These are phyloP conservation scores for Zoroaster sp. DNA, from an alignment of 53 echinoderm and acorn worm genomes.

Conservation along the genomic window DNA sequence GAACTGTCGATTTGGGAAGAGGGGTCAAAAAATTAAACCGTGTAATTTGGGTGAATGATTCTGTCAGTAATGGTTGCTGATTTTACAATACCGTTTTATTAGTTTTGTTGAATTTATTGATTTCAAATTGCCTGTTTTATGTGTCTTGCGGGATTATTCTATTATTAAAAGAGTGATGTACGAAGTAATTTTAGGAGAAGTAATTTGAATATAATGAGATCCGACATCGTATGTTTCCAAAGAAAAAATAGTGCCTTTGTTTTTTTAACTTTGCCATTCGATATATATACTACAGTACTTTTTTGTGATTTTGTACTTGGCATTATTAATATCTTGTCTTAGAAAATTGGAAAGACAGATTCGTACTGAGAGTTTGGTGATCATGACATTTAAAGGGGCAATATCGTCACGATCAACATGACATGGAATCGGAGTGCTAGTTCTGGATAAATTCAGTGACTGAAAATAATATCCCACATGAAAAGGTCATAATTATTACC, in stretches of 20 bases:
- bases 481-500: too few species aligned
- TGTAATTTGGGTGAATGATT: background rate
- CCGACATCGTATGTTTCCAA: background rate
- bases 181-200: background rate
- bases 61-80: background rate
- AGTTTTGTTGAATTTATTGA: background rate
- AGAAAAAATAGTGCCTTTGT: background rate
- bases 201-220: background rate
- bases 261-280: too few species aligned
- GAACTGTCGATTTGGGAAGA: slow-evolving; percentile 22
- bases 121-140: background rate
- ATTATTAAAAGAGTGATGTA: background rate
- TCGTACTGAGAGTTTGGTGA: too few species aligned
- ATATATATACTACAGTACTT: too few species aligned
- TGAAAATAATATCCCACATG: too few species aligned
- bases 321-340: too few species aligned
- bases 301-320: too few species aligned
- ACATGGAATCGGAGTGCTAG: too few species aligned
- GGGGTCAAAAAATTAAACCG: background rate
- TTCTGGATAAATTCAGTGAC: too few species aligned
- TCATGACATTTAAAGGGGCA: too few species aligned
- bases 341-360: too few species aligned
- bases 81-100: background rate
- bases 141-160: background rate
- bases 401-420: too few species aligned